phyloP scores from a whole-genome alignment of 1,140 invertebrate genomes.

The Sycophila sp. region DNA sequence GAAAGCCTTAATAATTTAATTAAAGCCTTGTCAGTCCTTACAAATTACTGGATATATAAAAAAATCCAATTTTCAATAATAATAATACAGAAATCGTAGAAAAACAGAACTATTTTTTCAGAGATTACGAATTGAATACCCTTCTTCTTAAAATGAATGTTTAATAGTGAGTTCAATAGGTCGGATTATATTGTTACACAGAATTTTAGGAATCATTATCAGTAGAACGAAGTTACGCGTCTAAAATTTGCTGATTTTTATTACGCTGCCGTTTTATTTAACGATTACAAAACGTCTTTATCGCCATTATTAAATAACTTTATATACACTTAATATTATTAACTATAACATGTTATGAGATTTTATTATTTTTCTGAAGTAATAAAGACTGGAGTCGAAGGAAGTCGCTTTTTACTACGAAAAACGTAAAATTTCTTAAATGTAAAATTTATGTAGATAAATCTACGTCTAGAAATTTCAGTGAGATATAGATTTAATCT shows the following conservation, averaged over 20 bases:
- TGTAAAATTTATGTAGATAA: conserved; percentile 5
- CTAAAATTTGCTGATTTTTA: conserved; percentile 3
- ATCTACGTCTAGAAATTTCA: conserved; percentile 19
- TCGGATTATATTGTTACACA: no score
- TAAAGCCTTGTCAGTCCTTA: no score
- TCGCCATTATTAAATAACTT: conserved; percentile 21
- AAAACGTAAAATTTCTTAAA: conserved; percentile 13
- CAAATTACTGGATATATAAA: no score
- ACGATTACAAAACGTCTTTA: conserved; percentile 33
- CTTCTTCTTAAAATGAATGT: no score
- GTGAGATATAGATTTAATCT: conserved; percentile 31
- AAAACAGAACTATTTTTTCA: background rate
- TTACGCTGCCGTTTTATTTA: no score
- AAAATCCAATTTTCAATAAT: no score
- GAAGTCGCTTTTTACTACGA: background rate
- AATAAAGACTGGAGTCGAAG: conserved; percentile 18
- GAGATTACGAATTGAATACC: no score
- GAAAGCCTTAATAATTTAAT: no score
- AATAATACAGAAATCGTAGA: no score
- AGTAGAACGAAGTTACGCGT: no score
- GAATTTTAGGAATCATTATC: no score
- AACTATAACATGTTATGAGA: conserved; percentile 18
- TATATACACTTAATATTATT: conserved; percentile 32
- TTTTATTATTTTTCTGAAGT: conserved; percentile 5
- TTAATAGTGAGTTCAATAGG: no score